Evolutionary conservation across 1,140 invertebrate species (phyloP).

Genomic region (Lepidotrigona ventralis): DNA sequence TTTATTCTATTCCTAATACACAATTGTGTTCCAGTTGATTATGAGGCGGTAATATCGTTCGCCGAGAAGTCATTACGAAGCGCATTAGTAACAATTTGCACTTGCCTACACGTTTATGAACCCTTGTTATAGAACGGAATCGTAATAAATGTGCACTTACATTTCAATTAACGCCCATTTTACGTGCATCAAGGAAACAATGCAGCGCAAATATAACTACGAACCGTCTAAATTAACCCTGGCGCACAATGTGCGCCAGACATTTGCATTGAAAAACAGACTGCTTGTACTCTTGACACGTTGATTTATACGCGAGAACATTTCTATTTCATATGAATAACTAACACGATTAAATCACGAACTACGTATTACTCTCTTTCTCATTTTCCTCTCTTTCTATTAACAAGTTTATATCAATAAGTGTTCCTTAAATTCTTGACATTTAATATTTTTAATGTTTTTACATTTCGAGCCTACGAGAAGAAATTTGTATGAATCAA

Average conservation of each 20-base stretch:
- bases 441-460: not conserved
- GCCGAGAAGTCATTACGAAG: conserved; percentile 27
- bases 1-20: conserved; percentile 3
- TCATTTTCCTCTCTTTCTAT: not conserved
- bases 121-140: conserved; percentile 39
- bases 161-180: conserved; percentile 49
- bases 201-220: conserved; percentile 31
- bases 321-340: not conserved
- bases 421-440: not conserved
- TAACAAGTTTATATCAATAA: not conserved
- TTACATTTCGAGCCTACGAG: too few relatives aligned
- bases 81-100: conserved; percentile 43
- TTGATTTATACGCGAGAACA: conserved; percentile 7
- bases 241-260: conserved; percentile 10
- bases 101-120: conserved; percentile 28
- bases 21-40: conserved; percentile 1
- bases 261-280: conserved; percentile 40
- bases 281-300: conserved; percentile 11
- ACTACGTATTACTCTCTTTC: not conserved
- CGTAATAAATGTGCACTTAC: conserved; percentile 49
- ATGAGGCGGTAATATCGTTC: conserved; percentile 23
- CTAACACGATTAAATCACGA: not conserved
- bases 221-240: conserved; percentile 21
- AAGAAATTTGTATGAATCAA: too few relatives aligned
- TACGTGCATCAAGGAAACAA: conserved; percentile 46